Percentiles rank a stretch among this genome's conserved stretches.
phyloP scores from a whole-genome alignment of 2,113 vertebrate genomes.

The Tragelaphus imberbis region DNA sequence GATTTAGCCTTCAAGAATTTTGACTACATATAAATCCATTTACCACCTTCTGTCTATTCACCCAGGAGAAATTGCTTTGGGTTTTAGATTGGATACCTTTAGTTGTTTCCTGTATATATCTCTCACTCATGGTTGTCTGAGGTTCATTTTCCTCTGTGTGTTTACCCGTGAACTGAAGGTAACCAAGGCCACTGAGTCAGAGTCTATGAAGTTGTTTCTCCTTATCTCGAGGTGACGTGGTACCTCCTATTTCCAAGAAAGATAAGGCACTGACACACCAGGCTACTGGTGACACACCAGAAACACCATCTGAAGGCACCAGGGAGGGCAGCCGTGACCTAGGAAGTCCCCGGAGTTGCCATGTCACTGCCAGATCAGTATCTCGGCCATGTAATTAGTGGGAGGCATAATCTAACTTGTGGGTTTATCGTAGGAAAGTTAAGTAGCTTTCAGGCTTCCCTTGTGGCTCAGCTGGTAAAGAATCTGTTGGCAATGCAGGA shows the following conservation, averaged over 20 bases:
- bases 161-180: background rate
- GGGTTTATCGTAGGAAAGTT: background rate
- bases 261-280: constrained; percentile 4
- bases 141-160: background rate
- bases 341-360: background rate
- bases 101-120: background rate
- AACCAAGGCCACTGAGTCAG: background rate
- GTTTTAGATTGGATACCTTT: background rate
- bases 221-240: constrained; percentile 23
- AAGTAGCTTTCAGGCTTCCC: background rate
- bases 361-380: background rate
- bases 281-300: background rate
- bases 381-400: background rate
- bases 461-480: background rate
- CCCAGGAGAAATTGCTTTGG: background rate
- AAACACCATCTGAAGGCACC: background rate
- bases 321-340: background rate
- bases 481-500: background rate
- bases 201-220: background rate
- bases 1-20: background rate
- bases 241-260: constrained; percentile 16
- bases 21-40: background rate
- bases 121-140: background rate
- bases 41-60: background rate
- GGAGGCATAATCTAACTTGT: background rate